Conservation (phyloP, 2,113 vertebrate genomes). For the Etheostoma cragini region DNA sequence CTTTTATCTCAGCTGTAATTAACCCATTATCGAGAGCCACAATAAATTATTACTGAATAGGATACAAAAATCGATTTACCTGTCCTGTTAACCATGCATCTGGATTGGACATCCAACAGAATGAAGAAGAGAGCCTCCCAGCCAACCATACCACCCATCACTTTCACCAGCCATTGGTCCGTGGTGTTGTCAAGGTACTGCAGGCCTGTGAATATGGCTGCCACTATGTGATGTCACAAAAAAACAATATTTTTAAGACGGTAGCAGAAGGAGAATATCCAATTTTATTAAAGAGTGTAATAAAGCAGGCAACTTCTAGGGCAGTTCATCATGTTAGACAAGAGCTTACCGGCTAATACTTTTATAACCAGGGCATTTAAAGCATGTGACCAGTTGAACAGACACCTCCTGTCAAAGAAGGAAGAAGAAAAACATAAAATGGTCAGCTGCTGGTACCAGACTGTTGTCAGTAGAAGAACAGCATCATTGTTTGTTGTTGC, state of each 20-base stretch:
- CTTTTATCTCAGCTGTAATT: too few relatives aligned
- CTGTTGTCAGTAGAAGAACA: neutral
- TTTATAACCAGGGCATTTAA: slow-evolving; percentile 76
- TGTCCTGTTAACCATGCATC: slow-evolving; percentile 47
- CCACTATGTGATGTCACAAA: slow-evolving; percentile 69
- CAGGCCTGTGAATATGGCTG: slow-evolving; percentile 83
- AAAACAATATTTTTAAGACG: neutral
- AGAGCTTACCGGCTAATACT: slow-evolving; percentile 77
- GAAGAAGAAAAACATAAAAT: neutral
- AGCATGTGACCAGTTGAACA: slow-evolving; percentile 81
- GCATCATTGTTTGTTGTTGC: neutral
- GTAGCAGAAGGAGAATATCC: neutral
- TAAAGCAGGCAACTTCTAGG: neutral
- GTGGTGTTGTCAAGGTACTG: slow-evolving; percentile 59
- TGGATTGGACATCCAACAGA: slow-evolving; percentile 63
- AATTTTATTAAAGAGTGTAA: neutral
- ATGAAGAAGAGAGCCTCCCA: slow-evolving; percentile 79
- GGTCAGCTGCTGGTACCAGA: neutral
- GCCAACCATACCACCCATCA: slow-evolving; percentile 83
- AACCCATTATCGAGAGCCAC: too few relatives aligned
- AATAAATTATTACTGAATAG: neutral
- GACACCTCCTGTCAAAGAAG: slow-evolving; percentile 72
- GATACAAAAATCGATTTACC: slow-evolving; percentile 26
- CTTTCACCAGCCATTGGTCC: slow-evolving; percentile 77
- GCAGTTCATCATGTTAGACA: neutral